Percentiles rank a stretch among this genome's conserved stretches.
phyloP scores from a whole-genome alignment of 2,888 invertebrate genomes.

The Sminthurides aquaticus region DNA sequence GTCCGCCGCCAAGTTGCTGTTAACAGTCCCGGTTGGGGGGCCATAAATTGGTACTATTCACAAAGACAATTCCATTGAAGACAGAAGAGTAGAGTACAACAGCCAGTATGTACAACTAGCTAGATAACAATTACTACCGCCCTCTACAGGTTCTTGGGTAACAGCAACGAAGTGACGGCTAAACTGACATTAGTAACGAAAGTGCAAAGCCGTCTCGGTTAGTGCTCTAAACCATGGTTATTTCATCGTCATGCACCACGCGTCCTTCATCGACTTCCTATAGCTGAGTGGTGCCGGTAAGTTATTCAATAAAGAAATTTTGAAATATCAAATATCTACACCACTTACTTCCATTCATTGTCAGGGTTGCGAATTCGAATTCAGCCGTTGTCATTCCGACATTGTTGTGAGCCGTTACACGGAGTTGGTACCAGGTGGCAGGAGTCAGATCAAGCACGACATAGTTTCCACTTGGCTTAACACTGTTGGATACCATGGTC shows the following conservation, averaged over 20 bases:
- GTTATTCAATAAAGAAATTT: no score
- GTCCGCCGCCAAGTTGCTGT: constrained; percentile 38
- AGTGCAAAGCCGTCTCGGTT: no score
- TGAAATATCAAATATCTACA: no score
- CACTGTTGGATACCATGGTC: constrained; percentile 89
- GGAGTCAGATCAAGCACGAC: constrained; percentile 79
- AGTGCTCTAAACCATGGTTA: no score
- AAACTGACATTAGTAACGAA: constrained; percentile 1
- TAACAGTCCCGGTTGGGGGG: constrained; percentile 40
- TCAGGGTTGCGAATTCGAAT: constrained; percentile 90
- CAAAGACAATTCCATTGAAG: background rate
- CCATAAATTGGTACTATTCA: constrained; percentile 37
- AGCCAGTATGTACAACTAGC: background rate
- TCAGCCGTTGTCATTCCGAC: constrained; percentile 92
- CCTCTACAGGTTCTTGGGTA: background rate
- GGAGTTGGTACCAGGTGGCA: constrained; percentile 85
- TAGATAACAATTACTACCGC: background rate
- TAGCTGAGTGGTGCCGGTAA: no score
- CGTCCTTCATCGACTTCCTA: no score
- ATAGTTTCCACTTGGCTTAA: constrained; percentile 83
- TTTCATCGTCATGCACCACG: no score
- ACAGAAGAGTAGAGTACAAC: no score
- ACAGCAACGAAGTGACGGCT: constrained; percentile 20
- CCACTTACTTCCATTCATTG: constrained; percentile 83
- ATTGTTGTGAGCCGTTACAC: constrained; percentile 84